Conservation (phyloP, 1,140 invertebrate species). For the Diorhabda elongata region DNA sequence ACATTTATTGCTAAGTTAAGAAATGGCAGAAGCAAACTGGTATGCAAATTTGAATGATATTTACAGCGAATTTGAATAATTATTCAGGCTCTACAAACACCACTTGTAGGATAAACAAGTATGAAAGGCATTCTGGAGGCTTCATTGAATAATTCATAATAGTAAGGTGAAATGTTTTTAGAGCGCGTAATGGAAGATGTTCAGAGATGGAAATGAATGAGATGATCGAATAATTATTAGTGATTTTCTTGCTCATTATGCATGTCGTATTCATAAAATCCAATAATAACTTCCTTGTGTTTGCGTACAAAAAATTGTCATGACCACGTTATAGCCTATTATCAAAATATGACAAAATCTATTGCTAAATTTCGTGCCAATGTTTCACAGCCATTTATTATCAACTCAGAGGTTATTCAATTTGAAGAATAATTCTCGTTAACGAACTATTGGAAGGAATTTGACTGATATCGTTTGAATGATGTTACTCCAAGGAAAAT, state of each 20-base stretch:
- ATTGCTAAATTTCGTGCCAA: no score
- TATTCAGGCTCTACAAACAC: slow-evolving; percentile 2
- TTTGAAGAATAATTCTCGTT: no score
- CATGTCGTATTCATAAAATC: no score
- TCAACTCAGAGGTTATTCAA: no score
- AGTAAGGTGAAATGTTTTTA: background rate
- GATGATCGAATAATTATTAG: background rate
- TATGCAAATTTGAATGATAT: background rate
- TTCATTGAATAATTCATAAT: background rate
- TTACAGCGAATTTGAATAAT: slow-evolving; percentile 3
- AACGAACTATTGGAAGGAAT: no score
- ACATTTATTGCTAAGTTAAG: background rate
- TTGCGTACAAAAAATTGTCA: no score
- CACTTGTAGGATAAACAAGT: slow-evolving; percentile 2
- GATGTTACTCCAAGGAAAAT: no score
- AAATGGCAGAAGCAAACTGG: background rate
- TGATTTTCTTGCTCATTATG: background rate
- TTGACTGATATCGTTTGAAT: no score
- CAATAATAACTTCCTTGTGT: no score
- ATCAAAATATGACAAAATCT: no score
- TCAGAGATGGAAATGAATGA: background rate
- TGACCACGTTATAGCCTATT: no score
- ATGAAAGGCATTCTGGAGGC: background rate
- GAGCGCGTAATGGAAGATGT: background rate
- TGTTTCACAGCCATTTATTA: no score